These are phyloP conservation scores for Hesperia comma DNA, from an alignment of 2,888 invertebrate genomes.

Conservation along the genomic window DNA sequence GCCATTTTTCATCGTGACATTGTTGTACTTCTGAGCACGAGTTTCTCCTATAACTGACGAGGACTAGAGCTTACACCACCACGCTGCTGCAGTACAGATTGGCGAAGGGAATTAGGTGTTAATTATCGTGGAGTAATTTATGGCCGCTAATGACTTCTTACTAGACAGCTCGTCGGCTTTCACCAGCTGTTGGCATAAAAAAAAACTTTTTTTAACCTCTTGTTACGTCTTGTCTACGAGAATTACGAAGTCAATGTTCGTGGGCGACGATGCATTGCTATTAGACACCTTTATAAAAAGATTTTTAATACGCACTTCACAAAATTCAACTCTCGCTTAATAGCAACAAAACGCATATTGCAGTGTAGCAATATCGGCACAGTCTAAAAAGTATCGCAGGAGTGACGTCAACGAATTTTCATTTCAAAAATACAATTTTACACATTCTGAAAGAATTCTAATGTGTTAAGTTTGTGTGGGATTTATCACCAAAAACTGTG, in stretches of 20 bases:
- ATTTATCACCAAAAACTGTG: neutral
- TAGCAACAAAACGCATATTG: neutral
- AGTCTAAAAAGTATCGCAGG: slow-evolving; percentile 4
- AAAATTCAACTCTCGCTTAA: neutral
- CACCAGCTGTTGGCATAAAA: neutral
- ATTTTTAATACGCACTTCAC: neutral
- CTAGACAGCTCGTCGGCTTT: too few relatives aligned
- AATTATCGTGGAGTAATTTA: too few relatives aligned
- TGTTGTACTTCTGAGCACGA: too few relatives aligned
- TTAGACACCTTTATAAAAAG: slow-evolving; percentile 3
- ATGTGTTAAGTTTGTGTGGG: neutral
- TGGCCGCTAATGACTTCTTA: too few relatives aligned
- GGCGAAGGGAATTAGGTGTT: too few relatives aligned
- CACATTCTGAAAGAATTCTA: slow-evolving; percentile 22
- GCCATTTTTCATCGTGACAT: too few relatives aligned
- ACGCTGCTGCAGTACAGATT: too few relatives aligned
- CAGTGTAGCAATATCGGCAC: neutral
- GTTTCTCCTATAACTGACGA: too few relatives aligned
- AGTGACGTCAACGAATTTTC: neutral
- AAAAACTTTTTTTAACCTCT: neutral
- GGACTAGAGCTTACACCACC: too few relatives aligned
- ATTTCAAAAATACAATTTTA: slow-evolving; percentile 17
- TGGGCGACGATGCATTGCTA: slow-evolving; percentile 18
- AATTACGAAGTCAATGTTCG: neutral
- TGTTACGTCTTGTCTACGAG: slow-evolving; percentile 5